A percentile compares a stretch with the other conserved stretches of the same genome.
phyloP scores from a whole-genome alignment of 2,888 invertebrate species.

The Drosophila quinaria region DNA sequence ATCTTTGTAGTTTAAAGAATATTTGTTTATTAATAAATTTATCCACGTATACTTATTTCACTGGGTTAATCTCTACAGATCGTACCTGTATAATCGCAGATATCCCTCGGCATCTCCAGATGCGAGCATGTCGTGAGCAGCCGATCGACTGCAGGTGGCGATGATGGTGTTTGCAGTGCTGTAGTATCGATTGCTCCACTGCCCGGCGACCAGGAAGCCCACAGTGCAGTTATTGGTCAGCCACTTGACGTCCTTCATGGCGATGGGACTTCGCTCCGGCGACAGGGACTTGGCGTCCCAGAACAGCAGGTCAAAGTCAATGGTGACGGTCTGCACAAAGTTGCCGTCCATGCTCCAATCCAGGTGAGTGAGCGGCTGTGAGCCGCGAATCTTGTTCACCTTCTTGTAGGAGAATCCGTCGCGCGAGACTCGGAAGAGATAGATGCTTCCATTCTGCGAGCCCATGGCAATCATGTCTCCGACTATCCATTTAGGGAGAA shows the following conservation, averaged over 20 bases:
- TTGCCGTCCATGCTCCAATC: slow-evolving; percentile 97
- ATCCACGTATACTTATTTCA: too few relatives aligned
- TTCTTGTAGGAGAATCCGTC: slow-evolving; percentile 96
- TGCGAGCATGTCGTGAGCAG: slow-evolving; percentile 93
- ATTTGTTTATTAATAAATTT: too few relatives aligned
- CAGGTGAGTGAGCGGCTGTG: slow-evolving; percentile 93
- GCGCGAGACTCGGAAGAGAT: slow-evolving; percentile 93
- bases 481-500: slow-evolving; percentile 86
- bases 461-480: slow-evolving; percentile 95
- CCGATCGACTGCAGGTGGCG: slow-evolving; percentile 92
- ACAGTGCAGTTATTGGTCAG: slow-evolving; percentile 94
- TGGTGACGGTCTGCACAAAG: slow-evolving; percentile 94
- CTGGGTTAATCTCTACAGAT: too few relatives aligned
- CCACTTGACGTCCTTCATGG: slow-evolving; percentile 97
- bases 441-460: slow-evolving; percentile 93
- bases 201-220: slow-evolving; percentile 94
- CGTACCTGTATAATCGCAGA: slow-evolving; percentile 92
- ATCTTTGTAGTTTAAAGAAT: too few relatives aligned
- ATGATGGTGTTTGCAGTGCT: slow-evolving; percentile 94
- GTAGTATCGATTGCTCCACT: slow-evolving; percentile 96
- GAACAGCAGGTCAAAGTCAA: slow-evolving; percentile 95
- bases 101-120: slow-evolving; percentile 96
- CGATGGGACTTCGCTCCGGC: slow-evolving; percentile 94
- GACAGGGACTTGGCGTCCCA: slow-evolving; percentile 96
- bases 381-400: slow-evolving; percentile 94